Evolutionary conservation across 1,140 invertebrate species (phyloP).

Genomic region (Zeugodacus cucurbitae): DNA sequence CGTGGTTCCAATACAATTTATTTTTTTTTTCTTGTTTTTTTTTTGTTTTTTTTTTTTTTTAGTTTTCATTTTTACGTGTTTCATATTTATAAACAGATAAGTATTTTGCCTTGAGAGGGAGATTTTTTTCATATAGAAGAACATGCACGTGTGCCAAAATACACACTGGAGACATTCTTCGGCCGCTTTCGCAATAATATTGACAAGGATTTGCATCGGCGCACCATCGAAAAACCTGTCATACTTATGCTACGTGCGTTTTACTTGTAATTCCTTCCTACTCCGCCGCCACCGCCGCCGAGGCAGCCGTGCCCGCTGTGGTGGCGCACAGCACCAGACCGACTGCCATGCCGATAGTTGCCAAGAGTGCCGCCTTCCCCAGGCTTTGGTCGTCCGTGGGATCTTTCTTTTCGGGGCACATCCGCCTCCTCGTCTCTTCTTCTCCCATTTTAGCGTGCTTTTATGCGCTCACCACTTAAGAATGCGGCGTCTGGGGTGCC

Average conservation of each 20-base stretch:
- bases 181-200: background rate
- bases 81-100: background rate
- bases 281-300: background rate
- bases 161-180: background rate
- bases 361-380: background rate
- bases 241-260: background rate
- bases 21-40: background rate
- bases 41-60: background rate
- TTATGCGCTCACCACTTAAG: background rate
- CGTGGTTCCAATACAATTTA: background rate
- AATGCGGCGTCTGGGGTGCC: background rate
- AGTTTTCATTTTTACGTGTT: background rate
- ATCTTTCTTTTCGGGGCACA: background rate
- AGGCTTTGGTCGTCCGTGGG: conserved; percentile 14
- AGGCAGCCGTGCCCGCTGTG: background rate
- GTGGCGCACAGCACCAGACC: conserved; percentile 13
- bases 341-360: conserved; percentile 9
- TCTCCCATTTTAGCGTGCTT: background rate
- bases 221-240: background rate
- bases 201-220: background rate
- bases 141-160: conserved; percentile 8
- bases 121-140: background rate
- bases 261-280: background rate
- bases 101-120: background rate
- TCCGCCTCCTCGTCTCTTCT: conserved; percentile 4